Conservation (phyloP, 2,113 vertebrate species). For the Campylorhamphus procurvoides region DNA sequence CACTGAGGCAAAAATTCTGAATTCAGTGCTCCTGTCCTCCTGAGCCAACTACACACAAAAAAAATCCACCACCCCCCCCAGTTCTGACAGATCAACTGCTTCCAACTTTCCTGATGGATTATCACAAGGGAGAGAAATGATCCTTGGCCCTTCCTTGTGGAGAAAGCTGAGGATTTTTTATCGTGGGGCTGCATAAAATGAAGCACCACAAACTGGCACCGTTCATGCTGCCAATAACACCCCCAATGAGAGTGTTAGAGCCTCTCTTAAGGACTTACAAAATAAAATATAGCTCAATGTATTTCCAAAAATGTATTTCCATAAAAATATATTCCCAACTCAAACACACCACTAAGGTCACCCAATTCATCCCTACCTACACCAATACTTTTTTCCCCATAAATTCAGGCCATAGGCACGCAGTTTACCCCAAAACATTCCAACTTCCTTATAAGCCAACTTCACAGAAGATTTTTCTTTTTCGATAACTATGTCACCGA, state of each 20-base stretch:
- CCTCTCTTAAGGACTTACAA: neutral
- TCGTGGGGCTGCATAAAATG: neutral
- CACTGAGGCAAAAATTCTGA: neutral
- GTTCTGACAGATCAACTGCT: neutral
- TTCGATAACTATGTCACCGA: neutral
- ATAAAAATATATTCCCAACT: neutral
- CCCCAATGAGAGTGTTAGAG: neutral
- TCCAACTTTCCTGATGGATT: neutral
- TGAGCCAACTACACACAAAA: neutral
- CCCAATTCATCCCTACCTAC: neutral
- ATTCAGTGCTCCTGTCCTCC: neutral
- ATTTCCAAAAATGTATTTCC: no score
- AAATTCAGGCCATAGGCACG: neutral
- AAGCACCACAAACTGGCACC: neutral
- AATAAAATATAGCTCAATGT: neutral
- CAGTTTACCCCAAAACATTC: neutral
- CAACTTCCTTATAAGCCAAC: neutral
- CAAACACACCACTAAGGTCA: neutral
- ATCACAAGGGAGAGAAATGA: neutral
- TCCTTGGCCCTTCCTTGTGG: neutral
- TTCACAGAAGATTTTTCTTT: neutral
- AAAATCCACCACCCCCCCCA: rapidly evolving
- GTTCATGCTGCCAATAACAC: neutral
- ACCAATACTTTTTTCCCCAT: no score
- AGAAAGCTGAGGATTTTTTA: neutral